phyloP scores from a whole-genome alignment of 1,140 invertebrate species.

The Anthonomus grandis region DNA sequence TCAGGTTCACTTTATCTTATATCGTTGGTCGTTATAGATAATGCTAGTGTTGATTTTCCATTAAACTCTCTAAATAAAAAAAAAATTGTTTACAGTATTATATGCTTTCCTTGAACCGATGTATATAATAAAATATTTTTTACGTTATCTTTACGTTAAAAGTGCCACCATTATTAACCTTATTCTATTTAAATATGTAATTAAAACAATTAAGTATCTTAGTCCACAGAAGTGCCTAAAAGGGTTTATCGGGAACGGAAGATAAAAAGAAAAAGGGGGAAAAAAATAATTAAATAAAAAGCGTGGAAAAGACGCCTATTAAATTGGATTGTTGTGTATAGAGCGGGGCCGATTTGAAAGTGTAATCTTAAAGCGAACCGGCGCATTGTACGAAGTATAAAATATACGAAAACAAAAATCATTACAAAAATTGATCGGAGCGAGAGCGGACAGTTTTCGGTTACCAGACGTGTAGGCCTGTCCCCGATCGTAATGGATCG shows the following conservation, averaged over 20 bases:
- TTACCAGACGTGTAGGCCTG: conserved; percentile 27
- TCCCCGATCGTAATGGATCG: conserved; percentile 24
- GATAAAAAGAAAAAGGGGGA: not conserved
- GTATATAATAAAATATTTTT: no score
- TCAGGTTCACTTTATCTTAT: no score
- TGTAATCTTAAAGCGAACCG: conserved; percentile 23
- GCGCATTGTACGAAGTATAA: conserved; percentile 21
- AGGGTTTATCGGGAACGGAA: conserved; percentile 1
- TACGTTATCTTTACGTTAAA: no score
- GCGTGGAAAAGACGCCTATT: conserved; percentile 8
- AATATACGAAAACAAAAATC: conserved; percentile 29
- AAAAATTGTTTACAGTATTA: no score
- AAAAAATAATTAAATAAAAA: not conserved
- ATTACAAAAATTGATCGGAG: conserved; percentile 29
- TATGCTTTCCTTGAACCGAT: no score
- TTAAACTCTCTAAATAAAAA: no score
- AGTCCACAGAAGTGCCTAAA: no score
- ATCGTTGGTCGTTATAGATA: no score
- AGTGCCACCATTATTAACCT: no score
- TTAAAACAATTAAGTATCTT: no score
- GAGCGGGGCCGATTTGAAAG: conserved; percentile 17
- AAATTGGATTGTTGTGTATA: conserved; percentile 20
- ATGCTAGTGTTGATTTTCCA: no score
- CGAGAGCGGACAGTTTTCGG: conserved; percentile 23
- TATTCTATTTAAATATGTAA: no score